These are phyloP conservation scores for human DNA, from an alignment of 2,113 vertebrate species.

Conservation along the genomic window GRCh38 chr12:19146501-19147000, in stretches of 20 bases:
- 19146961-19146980: background rate
- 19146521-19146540: background rate
- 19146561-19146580: background rate
- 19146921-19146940: background rate
- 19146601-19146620: background rate
- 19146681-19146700: background rate
- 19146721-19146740: background rate
- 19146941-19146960: background rate
- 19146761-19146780: background rate
- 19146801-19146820: background rate
- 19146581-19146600: background rate
- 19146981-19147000: background rate
- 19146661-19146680: background rate
- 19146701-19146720: background rate
- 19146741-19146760: background rate
- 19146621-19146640: background rate
- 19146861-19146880: background rate
- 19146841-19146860: background rate
- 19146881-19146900: background rate
- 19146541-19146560: background rate
- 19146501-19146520: background rate
- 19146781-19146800: background rate
- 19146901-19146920: background rate
- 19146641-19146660: background rate
- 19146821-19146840: background rate